Base-by-base conservation (phyloP, 2,797 vertebrate genomes). In the Orientallactaga sibirica region DNA sequence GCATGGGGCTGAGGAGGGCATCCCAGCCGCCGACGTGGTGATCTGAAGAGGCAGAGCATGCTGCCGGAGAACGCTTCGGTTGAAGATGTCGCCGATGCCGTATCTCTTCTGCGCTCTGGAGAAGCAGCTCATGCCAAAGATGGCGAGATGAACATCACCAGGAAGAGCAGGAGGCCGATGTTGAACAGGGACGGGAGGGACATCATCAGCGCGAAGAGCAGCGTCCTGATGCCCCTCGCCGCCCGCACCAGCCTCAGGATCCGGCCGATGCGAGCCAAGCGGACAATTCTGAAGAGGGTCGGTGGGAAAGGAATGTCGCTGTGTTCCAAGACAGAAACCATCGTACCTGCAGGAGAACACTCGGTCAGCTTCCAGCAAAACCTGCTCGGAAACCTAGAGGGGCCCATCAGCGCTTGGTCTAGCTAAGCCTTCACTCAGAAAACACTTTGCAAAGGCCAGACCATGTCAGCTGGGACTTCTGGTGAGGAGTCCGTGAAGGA, bases 1-100 rank as follows among this genome's bases (percentile, higher is more conserved):
- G 76, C 76, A 98, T 81, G 52, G 98, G 97, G 19, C 55, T 81
- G 67, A 98, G 95, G 84, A 98, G 94, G 0, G 61, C 0, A n/a
- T 98, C 97, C 98, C 98, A 98, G 55, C 98, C 98, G 6, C 98
- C 0, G 98, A 98, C 0, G 98, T 98, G 29, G 98, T 98, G 8
- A 98, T 98, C 93, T 98, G 98, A 98, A 98, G 86, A 98, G 98
- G 68, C 98, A 98, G 8, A 98, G 98, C 90, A 98, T 98, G 96
- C 98, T 98, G 4, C 97, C 83, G 0, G 48, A 78, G 9, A 98
- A 98, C 0, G 98, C 98, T 22, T 97, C 7, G 16, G 96, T 98
- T 98, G 95, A 98, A 98, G 73, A 98, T 97, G 24, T 98, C 22
- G 18, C 98, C 95, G 2, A 98, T 98, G 0, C 97, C 98, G 5